Base-by-base conservation (phyloP, 2,797 vertebrate species). In the Amblyopsis hoosieri region DNA sequence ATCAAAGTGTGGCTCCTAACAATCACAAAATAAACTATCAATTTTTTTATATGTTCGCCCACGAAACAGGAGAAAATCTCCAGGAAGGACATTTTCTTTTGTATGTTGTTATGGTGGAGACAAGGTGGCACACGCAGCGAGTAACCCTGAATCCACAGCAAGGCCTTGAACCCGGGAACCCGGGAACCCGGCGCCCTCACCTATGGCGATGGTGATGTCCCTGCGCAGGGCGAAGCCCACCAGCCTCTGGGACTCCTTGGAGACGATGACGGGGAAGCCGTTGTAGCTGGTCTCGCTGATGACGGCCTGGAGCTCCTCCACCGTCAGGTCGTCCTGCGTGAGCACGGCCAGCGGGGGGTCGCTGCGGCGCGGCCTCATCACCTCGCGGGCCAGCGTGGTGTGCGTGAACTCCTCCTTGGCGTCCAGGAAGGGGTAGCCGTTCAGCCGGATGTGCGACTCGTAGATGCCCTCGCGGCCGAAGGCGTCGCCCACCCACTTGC, bases 371-470 rank as follows among this genome's bases (percentile, higher is more conserved):
- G 98, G 98, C 61, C 97, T 94, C 98, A 99, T 99, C 87, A 99
- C 98, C 12, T 99, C 97, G 17, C 96, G 90, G 37, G 97, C 97
- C 83, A 97, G 85, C 0, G 97, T 99, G 29, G 95, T 96, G 85
- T 99, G 97, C 0, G 97, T 99, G 80, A 99, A 99, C 51, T 99
- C 97, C 87, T 99, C 98, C 81, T 99, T 99, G 51, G 97, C 96
- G 56, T 99, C 97, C 85, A 99, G 85, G 91, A 99, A 99, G 65
- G 97, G 98, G 89, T 99, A 99, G 7, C 98, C 98, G 13, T 99
- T 99, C 80, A 99, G 92, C 12, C 97, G 95, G 83, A 99, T 99
- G 88, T 99, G 98, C 0, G 98, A 92, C 88, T 99, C 98, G 50
- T 99, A 99, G 89, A 99, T 99, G 51, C 98, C 98, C 91, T 97